These are phyloP conservation scores for Tragopan temminckii DNA, from an alignment of 2,797 vertebrate genomes.

Conservation along the genomic window DNA sequence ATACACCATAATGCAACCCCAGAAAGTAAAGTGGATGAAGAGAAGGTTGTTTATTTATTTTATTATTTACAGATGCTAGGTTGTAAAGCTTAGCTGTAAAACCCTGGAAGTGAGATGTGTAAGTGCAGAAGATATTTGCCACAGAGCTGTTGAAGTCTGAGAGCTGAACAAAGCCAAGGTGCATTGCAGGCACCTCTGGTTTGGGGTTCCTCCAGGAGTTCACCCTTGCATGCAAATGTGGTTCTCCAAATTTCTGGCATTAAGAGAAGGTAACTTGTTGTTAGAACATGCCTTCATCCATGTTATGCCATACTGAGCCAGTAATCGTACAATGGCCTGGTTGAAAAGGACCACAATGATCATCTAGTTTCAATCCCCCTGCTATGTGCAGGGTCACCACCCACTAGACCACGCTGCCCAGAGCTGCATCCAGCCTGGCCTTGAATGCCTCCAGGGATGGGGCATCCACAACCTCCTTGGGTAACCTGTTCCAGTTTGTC, in stretches of 20 bases:
- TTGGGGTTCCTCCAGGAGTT: neutral
- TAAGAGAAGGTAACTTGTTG: neutral
- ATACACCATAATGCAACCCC: neutral
- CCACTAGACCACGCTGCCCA: no score
- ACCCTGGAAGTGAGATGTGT: neutral
- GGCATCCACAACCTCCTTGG: no score
- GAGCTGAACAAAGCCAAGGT: neutral
- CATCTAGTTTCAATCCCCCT: no score
- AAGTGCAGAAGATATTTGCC: neutral
- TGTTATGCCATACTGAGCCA: neutral
- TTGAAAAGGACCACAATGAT: no score
- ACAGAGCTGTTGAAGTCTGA: neutral
- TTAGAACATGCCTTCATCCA: neutral
- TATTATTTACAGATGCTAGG: neutral
- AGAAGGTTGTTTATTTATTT: neutral
- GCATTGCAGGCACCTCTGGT: neutral
- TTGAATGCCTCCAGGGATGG: no score
- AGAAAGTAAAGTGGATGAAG: neutral
- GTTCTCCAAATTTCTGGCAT: neutral
- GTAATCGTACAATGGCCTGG: neutral
- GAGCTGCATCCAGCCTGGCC: no score
- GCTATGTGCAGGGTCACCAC: no score
- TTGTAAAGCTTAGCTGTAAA: neutral
- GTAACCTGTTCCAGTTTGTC: no score
- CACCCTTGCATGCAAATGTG: neutral